Percentiles rank a stretch among this genome's conserved stretches.
phyloP scores from a whole-genome alignment of 2,888 invertebrate species.

The Oeneis ivallda region DNA sequence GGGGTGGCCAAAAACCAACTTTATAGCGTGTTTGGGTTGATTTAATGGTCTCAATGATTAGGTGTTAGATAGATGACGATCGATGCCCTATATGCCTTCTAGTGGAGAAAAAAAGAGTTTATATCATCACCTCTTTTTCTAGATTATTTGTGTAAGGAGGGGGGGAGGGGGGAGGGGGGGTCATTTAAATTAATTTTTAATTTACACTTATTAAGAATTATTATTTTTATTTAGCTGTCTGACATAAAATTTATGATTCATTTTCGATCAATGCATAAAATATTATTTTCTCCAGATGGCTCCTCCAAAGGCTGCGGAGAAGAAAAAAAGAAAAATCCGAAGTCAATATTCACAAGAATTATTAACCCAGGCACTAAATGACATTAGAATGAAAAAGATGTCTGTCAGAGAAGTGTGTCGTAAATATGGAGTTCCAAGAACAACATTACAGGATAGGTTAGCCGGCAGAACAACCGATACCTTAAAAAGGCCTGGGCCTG shows the following conservation, averaged over 20 bases:
- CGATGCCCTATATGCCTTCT: too few species aligned
- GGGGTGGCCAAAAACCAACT: conserved; percentile 5
- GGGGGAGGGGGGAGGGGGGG: background rate
- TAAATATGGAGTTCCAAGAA: background rate
- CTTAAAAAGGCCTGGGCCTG: background rate
- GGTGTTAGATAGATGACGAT: too few species aligned
- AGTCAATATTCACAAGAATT: too few species aligned
- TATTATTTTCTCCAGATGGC: conserved; percentile 3
- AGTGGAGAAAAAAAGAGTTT: background rate
- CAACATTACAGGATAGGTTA: background rate
- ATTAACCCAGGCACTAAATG: too few species aligned
- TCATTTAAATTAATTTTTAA: background rate
- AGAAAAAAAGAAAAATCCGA: background rate
- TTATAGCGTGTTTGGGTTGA: too few species aligned
- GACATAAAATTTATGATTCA: background rate
- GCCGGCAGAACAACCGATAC: background rate
- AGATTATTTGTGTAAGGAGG: background rate
- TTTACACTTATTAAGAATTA: background rate
- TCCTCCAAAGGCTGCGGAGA: conserved; percentile 2
- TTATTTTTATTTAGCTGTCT: background rate
- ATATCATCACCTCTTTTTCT: background rate
- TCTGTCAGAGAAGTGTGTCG: too few species aligned
- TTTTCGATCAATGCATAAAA: background rate
- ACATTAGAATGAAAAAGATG: too few species aligned
- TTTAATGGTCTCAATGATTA: too few species aligned